Evolutionary conservation across 2,888 invertebrate genomes (phyloP).

Genomic region (Caenorhabditis panamensis): DNA sequence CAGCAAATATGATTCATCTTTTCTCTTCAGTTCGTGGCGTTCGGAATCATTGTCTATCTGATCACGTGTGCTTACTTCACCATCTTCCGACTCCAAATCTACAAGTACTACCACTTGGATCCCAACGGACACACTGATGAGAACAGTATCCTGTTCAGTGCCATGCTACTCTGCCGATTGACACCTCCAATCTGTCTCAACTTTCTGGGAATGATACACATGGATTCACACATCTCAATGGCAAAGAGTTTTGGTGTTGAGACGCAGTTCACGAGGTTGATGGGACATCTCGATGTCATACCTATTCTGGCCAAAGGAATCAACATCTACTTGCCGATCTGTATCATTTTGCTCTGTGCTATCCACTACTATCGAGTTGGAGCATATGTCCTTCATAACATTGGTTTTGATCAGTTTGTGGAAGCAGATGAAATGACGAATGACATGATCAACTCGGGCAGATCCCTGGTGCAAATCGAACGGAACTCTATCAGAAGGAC

Average conservation of each 20-base stretch:
- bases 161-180: constrained; percentile 92
- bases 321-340: constrained; percentile 98
- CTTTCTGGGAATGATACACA: constrained; percentile 95
- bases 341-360: constrained; percentile 92
- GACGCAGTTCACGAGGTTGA: constrained; percentile 95
- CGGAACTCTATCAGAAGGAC: constrained; percentile 65
- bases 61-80: constrained; percentile 99
- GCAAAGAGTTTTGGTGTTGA: constrained; percentile 83
- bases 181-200: constrained; percentile 99
- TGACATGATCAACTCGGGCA: constrained; percentile 70
- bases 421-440: constrained; percentile 88
- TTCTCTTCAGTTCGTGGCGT: constrained; percentile 88
- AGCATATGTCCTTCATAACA: constrained; percentile 90
- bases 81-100: constrained; percentile 93
- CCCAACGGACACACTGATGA: constrained; percentile 98
- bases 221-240: constrained; percentile 87
- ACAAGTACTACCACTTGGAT: constrained; percentile 97
- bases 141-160: constrained; percentile 97
- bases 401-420: constrained; percentile 97
- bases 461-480: constrained; percentile 70
- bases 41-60: constrained; percentile 92
- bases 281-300: constrained; percentile 99
- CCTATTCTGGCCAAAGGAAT: constrained; percentile 97
- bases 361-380: constrained; percentile 90
- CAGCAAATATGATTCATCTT: neutral